Base-by-base conservation (phyloP, 2,888 invertebrate species). In the Papilio protenor region DNA sequence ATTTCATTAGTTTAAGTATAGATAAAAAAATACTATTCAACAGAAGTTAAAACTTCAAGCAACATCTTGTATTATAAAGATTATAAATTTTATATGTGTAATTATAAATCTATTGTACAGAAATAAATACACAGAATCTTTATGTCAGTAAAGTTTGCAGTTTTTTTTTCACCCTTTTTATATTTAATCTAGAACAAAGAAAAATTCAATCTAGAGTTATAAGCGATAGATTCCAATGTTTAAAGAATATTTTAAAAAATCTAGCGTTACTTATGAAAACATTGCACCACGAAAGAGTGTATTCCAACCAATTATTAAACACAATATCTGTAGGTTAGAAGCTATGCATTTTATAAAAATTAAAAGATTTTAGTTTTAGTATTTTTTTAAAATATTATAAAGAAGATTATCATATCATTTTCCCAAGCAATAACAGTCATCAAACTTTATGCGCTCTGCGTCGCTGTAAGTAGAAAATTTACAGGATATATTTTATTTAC, bases 51-150 rank as follows among this genome's bases (percentile, higher is more conserved):
- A 70, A 75, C 40, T 76, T 70, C 74, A 64, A 52, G 5, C 0
- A 74, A 49, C 61, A 64, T 76, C 76, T 57, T 57, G 47, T 70
- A 57, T 69, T 70, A 76, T 70, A 76, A 27, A 77, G 33, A 71
- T 73, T 55, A 45, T 70, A 76, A 80, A 59, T 80, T 75, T 76
- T 79, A 79, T 74, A 77, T 74, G 70, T 77, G 77, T 77, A 75
- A 73, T 85, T 84, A 82, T 84, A 85, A 85, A 82, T 85, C 79
- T 88, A 90, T 86, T 92, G 91, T 91, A 92, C 87, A 91, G 86
- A 89, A 69, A 89, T 89, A 87, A 89, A 89, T 84, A 84, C 40
- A 86, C 87, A 89, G 85, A 89, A 88, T 92, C 92, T 92, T 85
- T 90, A 90, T 92, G 92, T 92, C 88, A 86, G 84, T 84, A 87